phyloP scores from a whole-genome alignment of 2,113 vertebrate species.

The Drymodes brunneopygia region DNA sequence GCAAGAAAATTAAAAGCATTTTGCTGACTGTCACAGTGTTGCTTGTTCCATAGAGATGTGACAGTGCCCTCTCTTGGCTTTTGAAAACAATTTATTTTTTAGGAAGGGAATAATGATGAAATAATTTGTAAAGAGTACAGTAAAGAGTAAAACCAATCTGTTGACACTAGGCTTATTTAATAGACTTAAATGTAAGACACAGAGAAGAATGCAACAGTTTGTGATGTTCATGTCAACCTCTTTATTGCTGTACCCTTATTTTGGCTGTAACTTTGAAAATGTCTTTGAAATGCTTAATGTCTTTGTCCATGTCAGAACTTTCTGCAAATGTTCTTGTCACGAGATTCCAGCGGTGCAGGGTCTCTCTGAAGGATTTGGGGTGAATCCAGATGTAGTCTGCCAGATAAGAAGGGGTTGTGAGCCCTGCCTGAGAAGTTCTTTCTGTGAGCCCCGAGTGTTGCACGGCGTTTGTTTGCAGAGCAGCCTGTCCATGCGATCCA shows the following conservation, averaged over 20 bases:
- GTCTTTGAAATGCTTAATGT: fast-evolving
- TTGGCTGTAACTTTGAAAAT: not conserved
- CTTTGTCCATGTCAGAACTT: not conserved
- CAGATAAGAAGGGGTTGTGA: not conserved
- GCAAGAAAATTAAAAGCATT: not conserved
- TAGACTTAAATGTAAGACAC: not conserved
- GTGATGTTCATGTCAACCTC: not conserved
- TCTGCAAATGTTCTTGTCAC: not conserved
- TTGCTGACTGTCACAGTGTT: fast-evolving
- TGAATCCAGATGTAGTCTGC: not conserved
- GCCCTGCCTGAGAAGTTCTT: not conserved
- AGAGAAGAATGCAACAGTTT: not conserved
- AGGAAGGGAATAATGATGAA: not conserved
- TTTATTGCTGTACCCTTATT: not conserved
- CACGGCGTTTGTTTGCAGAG: not conserved
- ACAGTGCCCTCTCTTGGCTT: conserved; percentile 28
- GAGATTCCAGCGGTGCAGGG: not conserved
- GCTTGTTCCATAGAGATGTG: not conserved
- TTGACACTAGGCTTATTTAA: not conserved
- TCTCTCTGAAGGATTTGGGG: not conserved
- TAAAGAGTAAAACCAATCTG: not conserved
- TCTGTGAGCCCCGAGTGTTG: not conserved
- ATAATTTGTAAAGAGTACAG: not conserved
- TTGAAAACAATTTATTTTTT: not conserved
- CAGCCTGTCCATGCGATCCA: not conserved